These are phyloP conservation scores for Dastarcus helophoroides DNA, from an alignment of 2,888 invertebrate genomes.

Conservation along the genomic window DNA sequence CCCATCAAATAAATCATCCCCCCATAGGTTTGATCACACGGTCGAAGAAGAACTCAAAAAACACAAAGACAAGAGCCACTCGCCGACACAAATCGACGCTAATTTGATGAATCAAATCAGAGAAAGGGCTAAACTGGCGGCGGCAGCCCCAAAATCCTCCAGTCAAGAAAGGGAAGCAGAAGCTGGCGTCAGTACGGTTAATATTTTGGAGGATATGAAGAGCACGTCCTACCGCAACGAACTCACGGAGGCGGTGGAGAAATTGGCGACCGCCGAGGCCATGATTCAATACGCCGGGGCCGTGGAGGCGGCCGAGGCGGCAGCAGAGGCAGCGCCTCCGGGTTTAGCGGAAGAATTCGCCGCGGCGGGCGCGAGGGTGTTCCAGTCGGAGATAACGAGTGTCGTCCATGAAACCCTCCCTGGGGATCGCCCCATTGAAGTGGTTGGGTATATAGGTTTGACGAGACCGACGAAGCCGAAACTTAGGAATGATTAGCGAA, in stretches of 20 bases:
- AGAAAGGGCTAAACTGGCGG: neutral
- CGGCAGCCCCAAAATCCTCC: constrained; percentile 4
- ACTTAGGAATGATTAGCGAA: no score
- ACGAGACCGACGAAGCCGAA: constrained; percentile 33
- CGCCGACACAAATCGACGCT: constrained; percentile 8
- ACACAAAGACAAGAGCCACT: constrained; percentile 15
- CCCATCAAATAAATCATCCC: neutral
- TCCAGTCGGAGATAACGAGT: constrained; percentile 28
- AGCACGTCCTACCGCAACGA: constrained; percentile 29
- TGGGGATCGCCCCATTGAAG: constrained; percentile 35
- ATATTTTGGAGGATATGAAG: no score
- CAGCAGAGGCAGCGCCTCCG: constrained; percentile 35
- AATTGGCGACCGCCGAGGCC: constrained; percentile 37
- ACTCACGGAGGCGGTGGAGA: constrained; percentile 34
- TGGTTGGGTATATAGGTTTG: constrained; percentile 38
- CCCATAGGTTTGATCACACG: constrained; percentile 25
- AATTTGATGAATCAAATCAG: constrained; percentile 4
- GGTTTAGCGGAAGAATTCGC: constrained; percentile 39
- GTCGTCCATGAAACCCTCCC: constrained; percentile 29
- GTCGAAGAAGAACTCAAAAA: constrained; percentile 27
- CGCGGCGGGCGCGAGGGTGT: constrained; percentile 32
- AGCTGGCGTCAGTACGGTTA: constrained; percentile 28
- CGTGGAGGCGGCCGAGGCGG: constrained; percentile 36
- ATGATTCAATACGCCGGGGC: constrained; percentile 37
- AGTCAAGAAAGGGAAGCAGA: constrained; percentile 18